phyloP scores from a whole-genome alignment of 2,888 invertebrate species.

The Zhengitettix transpicula region DNA sequence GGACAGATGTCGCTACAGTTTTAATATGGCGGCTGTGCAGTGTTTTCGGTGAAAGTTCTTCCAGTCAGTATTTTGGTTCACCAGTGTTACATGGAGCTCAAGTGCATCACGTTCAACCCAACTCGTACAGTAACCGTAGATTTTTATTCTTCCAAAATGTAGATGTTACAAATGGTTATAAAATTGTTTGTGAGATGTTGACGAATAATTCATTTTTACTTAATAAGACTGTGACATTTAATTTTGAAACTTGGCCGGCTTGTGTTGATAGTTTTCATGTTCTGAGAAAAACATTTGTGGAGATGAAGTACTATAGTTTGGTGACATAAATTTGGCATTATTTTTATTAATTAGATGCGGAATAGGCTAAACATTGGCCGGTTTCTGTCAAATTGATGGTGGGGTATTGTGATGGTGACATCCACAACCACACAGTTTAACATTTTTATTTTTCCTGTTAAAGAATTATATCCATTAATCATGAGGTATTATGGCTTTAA shows the following conservation, averaged over 20 bases:
- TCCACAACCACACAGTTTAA: too few relatives aligned
- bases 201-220: neutral
- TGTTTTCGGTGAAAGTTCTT: constrained; percentile 4
- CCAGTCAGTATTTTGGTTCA: neutral
- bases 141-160: neutral
- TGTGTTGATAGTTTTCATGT: neutral
- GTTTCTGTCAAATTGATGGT: too few relatives aligned
- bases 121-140: neutral
- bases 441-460: neutral
- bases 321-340: neutral
- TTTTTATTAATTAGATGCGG: too few relatives aligned
- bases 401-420: too few relatives aligned
- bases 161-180: neutral
- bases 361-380: too few relatives aligned
- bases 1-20: constrained; percentile 7
- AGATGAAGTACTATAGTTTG: neutral
- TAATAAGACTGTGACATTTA: neutral
- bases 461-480: neutral
- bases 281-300: neutral
- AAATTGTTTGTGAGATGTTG: neutral
- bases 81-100: neutral
- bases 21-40: constrained; percentile 8
- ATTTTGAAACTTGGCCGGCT: neutral
- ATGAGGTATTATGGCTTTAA: neutral
- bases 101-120: neutral